phyloP scores from a whole-genome alignment of 2,888 invertebrate genomes.

The Cheilosia soror region DNA sequence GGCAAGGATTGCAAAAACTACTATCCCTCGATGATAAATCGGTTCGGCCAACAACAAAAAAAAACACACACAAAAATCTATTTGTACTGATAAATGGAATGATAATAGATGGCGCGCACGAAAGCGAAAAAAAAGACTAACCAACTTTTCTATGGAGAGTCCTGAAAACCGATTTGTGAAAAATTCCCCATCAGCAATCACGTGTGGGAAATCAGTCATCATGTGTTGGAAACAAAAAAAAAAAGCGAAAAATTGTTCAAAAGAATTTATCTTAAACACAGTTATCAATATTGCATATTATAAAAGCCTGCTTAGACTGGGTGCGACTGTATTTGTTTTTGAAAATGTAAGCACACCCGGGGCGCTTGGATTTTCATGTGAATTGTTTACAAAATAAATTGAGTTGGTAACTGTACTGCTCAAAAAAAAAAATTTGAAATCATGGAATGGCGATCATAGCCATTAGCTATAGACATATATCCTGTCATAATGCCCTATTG shows the following conservation, averaged over 20 bases:
- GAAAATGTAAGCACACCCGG: too few species aligned
- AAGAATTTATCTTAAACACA: not conserved
- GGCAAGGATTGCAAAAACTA: too few species aligned
- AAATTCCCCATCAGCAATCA: conserved; percentile 11
- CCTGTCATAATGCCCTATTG: too few species aligned
- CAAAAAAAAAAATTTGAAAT: too few species aligned
- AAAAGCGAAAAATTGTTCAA: not conserved
- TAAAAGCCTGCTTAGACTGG: too few species aligned
- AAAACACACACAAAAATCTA: conserved; percentile 5
- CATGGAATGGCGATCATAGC: too few species aligned
- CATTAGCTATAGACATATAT: too few species aligned
- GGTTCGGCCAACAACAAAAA: conserved; percentile 31
- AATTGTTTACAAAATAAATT: too few species aligned
- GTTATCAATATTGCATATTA: not conserved
- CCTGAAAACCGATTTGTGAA: not conserved
- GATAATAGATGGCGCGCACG: conserved; percentile 43
- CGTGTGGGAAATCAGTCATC: conserved; percentile 18
- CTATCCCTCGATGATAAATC: conserved; percentile 44
- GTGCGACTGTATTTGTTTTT: too few species aligned
- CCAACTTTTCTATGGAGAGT: not conserved
- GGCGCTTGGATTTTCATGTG: too few species aligned
- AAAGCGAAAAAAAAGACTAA: not conserved
- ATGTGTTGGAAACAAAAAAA: not conserved
- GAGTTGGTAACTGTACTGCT: too few species aligned
- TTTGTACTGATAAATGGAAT: conserved; percentile 61